Base-by-base conservation (phyloP, 2,888 invertebrate genomes). In the Oscheius sp. region DNA sequence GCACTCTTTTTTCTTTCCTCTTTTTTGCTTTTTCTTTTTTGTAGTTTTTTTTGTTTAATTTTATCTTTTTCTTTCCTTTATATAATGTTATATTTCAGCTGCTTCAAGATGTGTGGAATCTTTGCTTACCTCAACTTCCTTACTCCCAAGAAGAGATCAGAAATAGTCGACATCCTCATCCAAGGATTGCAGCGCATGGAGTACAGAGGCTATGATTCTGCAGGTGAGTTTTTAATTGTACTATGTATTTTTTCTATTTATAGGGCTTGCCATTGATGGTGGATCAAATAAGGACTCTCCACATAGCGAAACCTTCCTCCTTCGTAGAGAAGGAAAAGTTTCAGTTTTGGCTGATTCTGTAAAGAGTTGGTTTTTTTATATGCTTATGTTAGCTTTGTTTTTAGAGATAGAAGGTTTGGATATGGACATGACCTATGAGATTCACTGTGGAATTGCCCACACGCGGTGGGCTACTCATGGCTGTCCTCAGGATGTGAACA, bases 401-500 rank as follows among this genome's bases (percentile, higher is more conserved):
- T 53, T 53, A 55, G 33, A 27, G n/a, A 20, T 34, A 10, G 37
- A 61, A n/a, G 46, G 27, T 37, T 52, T 93, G 65, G 91, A 92
- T 67, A 91, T 93, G 76, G 92, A 92, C 53, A 90, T 90, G 33
- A 89, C 90, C 65, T 91, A 92, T 65, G 90, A 91, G 23, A 92
- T 91, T 66, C 98, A 99, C 87, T 92, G 93, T 78, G 99, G 97
- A 39, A 98, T 99, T 85, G 96, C 98, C 45, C 99, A 99, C 87
- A 99, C 98, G 3, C 93, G 99, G 86, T 99, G 99, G 99, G 99
- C 99, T 1, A 99, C 99, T 17, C 99, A 99, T 86, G 98, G 99
- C 79, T 93, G 93, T 65, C 98, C 99, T 15, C 94, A 92, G 79
- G 92, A 93, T 76, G 89, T 92, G 48, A 99, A 99, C 89, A 93